Base-by-base conservation (phyloP, 2,113 vertebrate genomes). In the Eonycteris spelaea region DNA sequence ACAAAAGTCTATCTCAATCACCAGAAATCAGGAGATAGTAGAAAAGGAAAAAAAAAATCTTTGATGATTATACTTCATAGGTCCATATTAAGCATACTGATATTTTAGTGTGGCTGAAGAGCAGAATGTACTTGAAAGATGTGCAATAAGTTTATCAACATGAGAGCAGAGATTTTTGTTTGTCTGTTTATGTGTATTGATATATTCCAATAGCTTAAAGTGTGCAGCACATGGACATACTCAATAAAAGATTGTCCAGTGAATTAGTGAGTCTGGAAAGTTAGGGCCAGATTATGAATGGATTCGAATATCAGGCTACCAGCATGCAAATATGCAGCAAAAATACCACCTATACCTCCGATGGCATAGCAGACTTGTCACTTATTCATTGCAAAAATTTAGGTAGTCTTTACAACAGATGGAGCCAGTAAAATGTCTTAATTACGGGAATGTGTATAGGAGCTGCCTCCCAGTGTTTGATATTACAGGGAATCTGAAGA, bases 151-250 rank as follows among this genome's bases (percentile, higher is more conserved):
- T 38, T 77, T 38, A 83, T 61, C 5, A 53, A 11, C 16, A 24
- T 28, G 15, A 68, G 14, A 48, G 10, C 38, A 67, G 5, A n/a
- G 2, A 1, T 30, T 82, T 43, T 30, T 73, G 43, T 51, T 21
- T n/a, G 40, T 43, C 7, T 57, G 45, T 45, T 45, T 45, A 18
- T 40, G 15, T 71, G 16, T 43, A 38, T 48, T 21, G 38, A 19
- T 15, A 1, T 14, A 18, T 57, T 10, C 6, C 59, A 53, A n/a
- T 21, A 35, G 2, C 15, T 16, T 82, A 53, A 87, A 67, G 67
- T 24, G 18, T 3, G 0, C 26, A 18, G 6, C 2, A 8, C 2
- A 70, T 51, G 48, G 48, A 78, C 30, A n/a, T 24, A 35, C 4
- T 33, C 14, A 48, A 3, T 57, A 26, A 43, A 67, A 1, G 19